Conservation (phyloP, 2,797 vertebrate species). For the Setipinna tenuifilis region DNA sequence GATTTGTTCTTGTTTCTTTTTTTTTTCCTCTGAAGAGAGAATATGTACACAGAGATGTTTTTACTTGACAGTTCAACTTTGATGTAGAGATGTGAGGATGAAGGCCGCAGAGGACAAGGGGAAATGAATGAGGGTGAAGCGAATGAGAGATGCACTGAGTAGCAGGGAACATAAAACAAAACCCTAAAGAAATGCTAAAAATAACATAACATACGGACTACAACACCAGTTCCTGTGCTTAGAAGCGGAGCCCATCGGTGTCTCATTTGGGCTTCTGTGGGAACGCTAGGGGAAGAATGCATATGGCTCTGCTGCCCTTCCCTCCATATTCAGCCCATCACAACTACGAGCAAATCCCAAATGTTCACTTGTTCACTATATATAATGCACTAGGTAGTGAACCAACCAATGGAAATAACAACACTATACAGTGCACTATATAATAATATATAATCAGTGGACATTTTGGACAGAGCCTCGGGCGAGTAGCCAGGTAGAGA, state of each 20-base stretch:
- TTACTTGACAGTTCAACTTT: constrained; percentile 61
- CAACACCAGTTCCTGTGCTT: constrained; percentile 74
- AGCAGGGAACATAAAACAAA: background rate
- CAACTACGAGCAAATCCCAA: too few species aligned
- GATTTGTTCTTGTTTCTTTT: constrained; percentile 55
- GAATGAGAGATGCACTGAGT: constrained; percentile 15
- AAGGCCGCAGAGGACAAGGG: constrained; percentile 41
- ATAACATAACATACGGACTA: constrained; percentile 51
- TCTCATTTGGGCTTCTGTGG: constrained; percentile 58
- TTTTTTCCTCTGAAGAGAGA: constrained; percentile 66
- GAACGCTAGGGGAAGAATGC: background rate
- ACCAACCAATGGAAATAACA: too few species aligned
- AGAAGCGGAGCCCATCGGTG: constrained; percentile 59
- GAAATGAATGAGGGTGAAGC: constrained; percentile 35
- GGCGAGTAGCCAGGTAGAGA: too few species aligned
- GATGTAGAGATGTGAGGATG: constrained; percentile 50
- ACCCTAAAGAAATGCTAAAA: background rate
- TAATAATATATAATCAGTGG: too few species aligned
- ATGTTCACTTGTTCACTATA: too few species aligned
- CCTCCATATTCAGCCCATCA: background rate
- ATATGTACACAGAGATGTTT: constrained; percentile 77
- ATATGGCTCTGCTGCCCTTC: constrained; percentile 12
- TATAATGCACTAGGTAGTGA: too few species aligned
- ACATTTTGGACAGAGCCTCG: too few species aligned
- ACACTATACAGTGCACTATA: too few species aligned